Evolutionary conservation across 2,797 vertebrate genomes (phyloP).

Genomic region (Gymnothorax reevesii): DNA sequence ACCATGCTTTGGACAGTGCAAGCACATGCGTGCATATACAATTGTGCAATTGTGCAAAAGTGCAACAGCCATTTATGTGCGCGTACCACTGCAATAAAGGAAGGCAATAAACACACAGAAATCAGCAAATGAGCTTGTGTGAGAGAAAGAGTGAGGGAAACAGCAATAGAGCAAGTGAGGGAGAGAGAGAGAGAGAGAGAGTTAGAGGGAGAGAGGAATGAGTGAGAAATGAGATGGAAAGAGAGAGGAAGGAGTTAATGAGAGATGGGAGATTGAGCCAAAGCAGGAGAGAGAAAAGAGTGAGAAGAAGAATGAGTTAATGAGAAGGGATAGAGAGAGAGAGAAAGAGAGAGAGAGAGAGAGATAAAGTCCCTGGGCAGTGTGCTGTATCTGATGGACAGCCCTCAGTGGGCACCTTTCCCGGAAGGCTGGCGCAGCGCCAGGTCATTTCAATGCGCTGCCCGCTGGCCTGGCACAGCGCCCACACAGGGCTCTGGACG

Average conservation of each 20-base stretch:
- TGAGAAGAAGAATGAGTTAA: neutral
- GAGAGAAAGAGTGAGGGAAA: too few relatives aligned
- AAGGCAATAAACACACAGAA: too few relatives aligned
- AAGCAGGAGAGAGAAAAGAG: too few relatives aligned
- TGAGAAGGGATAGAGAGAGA: neutral
- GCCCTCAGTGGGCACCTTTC: conserved; percentile 38
- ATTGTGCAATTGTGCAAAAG: neutral
- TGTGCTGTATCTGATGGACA: conserved; percentile 35
- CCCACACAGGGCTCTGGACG: conserved; percentile 27
- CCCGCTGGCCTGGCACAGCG: conserved; percentile 38
- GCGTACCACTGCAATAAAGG: neutral
- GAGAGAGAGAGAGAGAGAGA: too few relatives aligned
- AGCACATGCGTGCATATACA: neutral
- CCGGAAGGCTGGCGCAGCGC: conserved; percentile 36
- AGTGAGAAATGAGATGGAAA: too few relatives aligned
- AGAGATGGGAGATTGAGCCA: too few relatives aligned
- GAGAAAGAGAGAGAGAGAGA: neutral
- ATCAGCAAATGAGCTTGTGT: too few relatives aligned
- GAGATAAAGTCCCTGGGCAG: neutral
- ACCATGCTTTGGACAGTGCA: neutral
- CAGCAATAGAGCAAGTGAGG: too few relatives aligned
- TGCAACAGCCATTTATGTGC: conserved; percentile 1
- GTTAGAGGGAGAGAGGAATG: too few relatives aligned
- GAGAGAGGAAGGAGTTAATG: too few relatives aligned
- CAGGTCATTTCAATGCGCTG: conserved; percentile 41